Base-by-base conservation (phyloP, 2,113 vertebrate species). In the Gnathonemus longibarbis region DNA sequence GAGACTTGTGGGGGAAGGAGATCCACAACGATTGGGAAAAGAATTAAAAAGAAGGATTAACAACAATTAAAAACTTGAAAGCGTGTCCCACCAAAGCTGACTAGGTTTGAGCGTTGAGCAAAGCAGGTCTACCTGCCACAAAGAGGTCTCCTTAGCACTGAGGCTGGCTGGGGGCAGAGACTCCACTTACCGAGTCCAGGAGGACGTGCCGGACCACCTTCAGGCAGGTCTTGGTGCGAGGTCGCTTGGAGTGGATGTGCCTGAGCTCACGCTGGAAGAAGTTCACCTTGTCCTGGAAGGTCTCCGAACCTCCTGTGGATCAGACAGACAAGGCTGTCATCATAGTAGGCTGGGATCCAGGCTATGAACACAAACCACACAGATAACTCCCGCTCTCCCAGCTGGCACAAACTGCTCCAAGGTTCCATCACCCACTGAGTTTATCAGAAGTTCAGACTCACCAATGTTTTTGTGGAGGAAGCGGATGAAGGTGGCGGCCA, bases 401-500 rank as follows among this genome's bases (percentile, higher is more conserved):
- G 62, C n/a, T 11, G 62, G 62, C 3, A 27, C 13, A 31, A 52
- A 10, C 84, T 35, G 48, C 48, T 11, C 3, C 45, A 86, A 15
- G 19, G 10, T 27, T 27, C 45, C n/a, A 17, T 48, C 46, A 5
- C 11, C 2, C 48, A 5, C 15, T 2, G 2, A 83, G 19, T 2
- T 27, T 27, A 53, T 27, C 35, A 31, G 45, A 10, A 58, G 42
- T 15, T 35, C 21, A 91, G 89, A 94, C 96, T 95, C 95, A 99
- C 98, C 98, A 89, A 99, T 99, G 94, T 99, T 99, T 92, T 99
- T 98, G 94, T 99, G 98, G 86, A 99, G 96, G 89, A 99, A 99
- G 88, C 98, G 97, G 92, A 98, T 99, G 94, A 99, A 99, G 89
- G 98, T 99, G 93, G 98, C 98, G 15, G 98, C 98, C 95, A 99